These are phyloP conservation scores for Tetropium fuscum DNA, from an alignment of 2,888 invertebrate genomes.

Conservation along the genomic window DNA sequence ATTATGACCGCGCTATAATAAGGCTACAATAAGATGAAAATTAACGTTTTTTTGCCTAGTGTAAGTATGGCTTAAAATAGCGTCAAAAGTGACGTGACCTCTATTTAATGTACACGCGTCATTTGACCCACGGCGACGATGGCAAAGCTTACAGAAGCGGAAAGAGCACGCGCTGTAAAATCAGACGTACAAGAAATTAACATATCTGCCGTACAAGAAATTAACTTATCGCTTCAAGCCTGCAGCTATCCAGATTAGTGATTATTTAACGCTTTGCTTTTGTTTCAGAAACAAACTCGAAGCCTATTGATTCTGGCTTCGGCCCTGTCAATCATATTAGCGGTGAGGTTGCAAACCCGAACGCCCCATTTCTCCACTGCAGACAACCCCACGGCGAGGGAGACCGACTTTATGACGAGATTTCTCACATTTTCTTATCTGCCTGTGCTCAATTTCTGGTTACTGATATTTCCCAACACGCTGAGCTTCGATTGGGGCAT, in stretches of 20 bases:
- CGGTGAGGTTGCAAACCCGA: slow-evolving; percentile 83
- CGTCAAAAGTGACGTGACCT: too few relatives aligned
- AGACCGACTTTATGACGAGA: slow-evolving; percentile 82
- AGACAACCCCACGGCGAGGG: slow-evolving; percentile 96
- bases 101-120: too few relatives aligned
- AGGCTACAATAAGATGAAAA: too few relatives aligned
- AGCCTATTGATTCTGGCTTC: slow-evolving; percentile 77
- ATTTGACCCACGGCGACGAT: too few relatives aligned
- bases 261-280: slow-evolving; percentile 29
- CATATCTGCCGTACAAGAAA: neutral
- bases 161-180: neutral
- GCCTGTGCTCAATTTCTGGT: slow-evolving; percentile 90
- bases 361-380: slow-evolving; percentile 90
- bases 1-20: too few relatives aligned
- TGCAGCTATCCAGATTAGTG: neutral
- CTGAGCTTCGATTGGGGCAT: slow-evolving; percentile 99
- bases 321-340: slow-evolving; percentile 77
- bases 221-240: neutral
- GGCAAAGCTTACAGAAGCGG: too few relatives aligned
- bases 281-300: slow-evolving; percentile 78
- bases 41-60: too few relatives aligned
- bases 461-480: slow-evolving; percentile 87
- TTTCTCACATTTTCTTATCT: slow-evolving; percentile 92
- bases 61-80: too few relatives aligned
- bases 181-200: too few relatives aligned